Conservation (phyloP, 2,888 invertebrate genomes). For the Dolomedes plantarius region DNA sequence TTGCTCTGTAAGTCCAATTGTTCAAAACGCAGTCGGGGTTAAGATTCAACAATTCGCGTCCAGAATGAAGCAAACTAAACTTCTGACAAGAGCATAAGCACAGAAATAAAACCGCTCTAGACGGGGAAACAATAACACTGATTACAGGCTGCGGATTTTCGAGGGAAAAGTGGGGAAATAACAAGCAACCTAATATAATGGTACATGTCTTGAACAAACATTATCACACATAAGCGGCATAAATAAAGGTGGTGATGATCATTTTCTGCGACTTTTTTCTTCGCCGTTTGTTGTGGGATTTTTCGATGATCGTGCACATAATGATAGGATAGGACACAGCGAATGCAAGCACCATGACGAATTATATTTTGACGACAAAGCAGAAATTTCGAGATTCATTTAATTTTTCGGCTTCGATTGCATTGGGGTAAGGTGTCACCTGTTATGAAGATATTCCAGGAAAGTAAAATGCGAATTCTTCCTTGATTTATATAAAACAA, state of each 20-base stretch:
- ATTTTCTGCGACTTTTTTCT: conserved; percentile 19
- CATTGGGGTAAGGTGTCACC: no score
- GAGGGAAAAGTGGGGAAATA: not conserved
- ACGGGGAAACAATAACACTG: not conserved
- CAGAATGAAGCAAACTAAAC: not conserved
- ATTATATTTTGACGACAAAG: conserved; percentile 16
- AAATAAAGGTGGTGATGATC: conserved; percentile 27
- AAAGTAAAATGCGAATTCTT: no score
- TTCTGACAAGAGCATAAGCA: not conserved
- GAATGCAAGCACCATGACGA: conserved; percentile 46
- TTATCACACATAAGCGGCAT: conserved; percentile 36
- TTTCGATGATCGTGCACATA: conserved; percentile 24
- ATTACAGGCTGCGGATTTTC: not conserved
- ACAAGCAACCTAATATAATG: conserved; percentile 33
- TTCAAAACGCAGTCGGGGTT: no score
- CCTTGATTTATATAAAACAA: no score
- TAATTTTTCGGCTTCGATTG: not conserved
- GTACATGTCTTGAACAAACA: conserved; percentile 18
- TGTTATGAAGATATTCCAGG: no score
- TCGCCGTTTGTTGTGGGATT: conserved; percentile 28
- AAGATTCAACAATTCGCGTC: no score
- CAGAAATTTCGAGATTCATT: not conserved
- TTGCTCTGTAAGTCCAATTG: no score
- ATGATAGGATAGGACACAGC: conserved; percentile 41
- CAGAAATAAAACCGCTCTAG: no score